A percentile compares a stretch with the other conserved stretches of the same genome.
phyloP scores from a whole-genome alignment of 2,113 vertebrate species.

The Tragulus kanchil region DNA sequence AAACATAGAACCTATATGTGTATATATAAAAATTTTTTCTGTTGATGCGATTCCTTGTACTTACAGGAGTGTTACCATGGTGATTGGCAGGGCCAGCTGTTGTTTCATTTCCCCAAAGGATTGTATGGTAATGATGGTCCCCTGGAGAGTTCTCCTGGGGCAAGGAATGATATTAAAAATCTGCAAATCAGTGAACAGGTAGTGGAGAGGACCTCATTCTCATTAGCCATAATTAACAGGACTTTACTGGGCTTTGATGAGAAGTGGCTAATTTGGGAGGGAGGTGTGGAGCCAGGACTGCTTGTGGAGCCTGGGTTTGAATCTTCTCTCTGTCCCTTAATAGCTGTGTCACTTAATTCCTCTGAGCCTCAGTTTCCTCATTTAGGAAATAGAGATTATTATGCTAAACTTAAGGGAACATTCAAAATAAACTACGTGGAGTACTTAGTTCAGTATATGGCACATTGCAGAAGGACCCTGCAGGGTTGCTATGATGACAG shows the following conservation, averaged over 20 bases:
- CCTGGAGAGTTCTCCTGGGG: conserved; percentile 71
- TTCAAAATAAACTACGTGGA: not conserved
- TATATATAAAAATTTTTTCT: conserved; percentile 62
- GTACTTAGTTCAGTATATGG: not conserved
- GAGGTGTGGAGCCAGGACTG: conserved; percentile 31
- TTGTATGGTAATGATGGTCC: conserved; percentile 83
- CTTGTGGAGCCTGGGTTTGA: conserved; percentile 48
- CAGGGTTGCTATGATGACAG: not conserved
- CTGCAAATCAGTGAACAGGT: conserved; percentile 82
- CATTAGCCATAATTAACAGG: conserved; percentile 84
- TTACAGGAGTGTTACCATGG: conserved; percentile 91
- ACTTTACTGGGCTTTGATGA: conserved; percentile 70
- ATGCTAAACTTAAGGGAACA: not conserved
- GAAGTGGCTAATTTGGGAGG: conserved; percentile 62
- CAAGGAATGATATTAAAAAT: conserved; percentile 75
- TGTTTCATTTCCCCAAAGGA: conserved; percentile 84
- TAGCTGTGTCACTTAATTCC: not conserved
- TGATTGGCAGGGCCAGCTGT: conserved; percentile 90
- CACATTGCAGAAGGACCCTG: not conserved
- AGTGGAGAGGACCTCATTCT: conserved; percentile 72
- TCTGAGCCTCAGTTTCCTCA: conserved; percentile 50
- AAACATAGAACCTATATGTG: conserved; percentile 35
- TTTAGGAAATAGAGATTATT: conserved; percentile 41
- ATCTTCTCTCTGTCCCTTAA: conserved; percentile 50
- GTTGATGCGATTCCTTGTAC: conserved; percentile 78